A percentile compares a stretch with the other conserved stretches of the same genome.
Conservation (phyloP, 2,113 vertebrate genomes). For the Phylloscopus trochilus region DNA sequence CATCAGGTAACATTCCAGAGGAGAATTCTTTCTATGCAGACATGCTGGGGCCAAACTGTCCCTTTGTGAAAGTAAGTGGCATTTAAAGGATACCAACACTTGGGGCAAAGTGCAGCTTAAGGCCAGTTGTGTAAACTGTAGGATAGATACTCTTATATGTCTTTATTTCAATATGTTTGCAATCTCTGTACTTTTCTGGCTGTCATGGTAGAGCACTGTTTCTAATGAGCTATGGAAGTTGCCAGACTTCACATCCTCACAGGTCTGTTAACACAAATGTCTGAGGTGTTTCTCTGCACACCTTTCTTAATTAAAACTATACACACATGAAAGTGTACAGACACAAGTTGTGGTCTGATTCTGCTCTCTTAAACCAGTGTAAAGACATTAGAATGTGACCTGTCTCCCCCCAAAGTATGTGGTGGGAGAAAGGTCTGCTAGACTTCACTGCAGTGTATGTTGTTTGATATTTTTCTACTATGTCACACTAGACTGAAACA, state of each 20-base stretch:
- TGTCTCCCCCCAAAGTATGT: background rate
- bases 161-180: background rate
- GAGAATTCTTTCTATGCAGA: background rate
- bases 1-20: background rate
- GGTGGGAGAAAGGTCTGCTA: background rate
- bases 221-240: background rate
- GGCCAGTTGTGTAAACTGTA: background rate
- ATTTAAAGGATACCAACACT: background rate
- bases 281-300: background rate
- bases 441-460: background rate
- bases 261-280: background rate
- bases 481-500: slow-evolving; percentile 1
- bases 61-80: background rate
- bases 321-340: background rate
- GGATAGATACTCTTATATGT: background rate
- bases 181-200: background rate
- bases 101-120: background rate
- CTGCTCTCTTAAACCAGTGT: slow-evolving; percentile 1
- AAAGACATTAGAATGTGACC: background rate
- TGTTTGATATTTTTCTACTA: slow-evolving; percentile 29
- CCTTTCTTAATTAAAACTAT: background rate
- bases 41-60: background rate
- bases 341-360: background rate
- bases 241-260: background rate
- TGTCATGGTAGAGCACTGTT: background rate